Evolutionary conservation across 1,140 invertebrate species (phyloP).

Genomic region (Teleopsis dalmanni): DNA sequence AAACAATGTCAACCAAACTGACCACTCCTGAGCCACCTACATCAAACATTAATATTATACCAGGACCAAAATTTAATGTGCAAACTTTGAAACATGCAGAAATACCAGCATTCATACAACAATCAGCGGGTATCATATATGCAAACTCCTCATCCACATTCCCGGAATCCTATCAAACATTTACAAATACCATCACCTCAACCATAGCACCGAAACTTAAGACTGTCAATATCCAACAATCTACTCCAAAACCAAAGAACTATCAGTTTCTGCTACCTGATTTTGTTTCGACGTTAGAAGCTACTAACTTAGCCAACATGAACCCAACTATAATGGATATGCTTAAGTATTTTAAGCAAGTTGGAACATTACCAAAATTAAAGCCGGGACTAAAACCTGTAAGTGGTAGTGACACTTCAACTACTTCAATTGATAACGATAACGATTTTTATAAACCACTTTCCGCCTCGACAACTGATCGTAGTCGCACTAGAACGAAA

Average conservation of each 20-base stretch:
- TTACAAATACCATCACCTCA: slow-evolving; percentile 21
- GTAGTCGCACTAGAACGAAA: too few species aligned
- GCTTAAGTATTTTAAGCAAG: slow-evolving; percentile 36
- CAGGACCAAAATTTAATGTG: slow-evolving; percentile 26
- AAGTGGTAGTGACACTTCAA: background rate
- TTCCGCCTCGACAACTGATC: too few species aligned
- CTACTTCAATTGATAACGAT: background rate
- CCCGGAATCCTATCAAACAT: slow-evolving; percentile 34
- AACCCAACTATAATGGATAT: slow-evolving; percentile 32
- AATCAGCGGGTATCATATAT: slow-evolving; percentile 27
- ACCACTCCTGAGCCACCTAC: slow-evolving; percentile 13
- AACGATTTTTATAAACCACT: too few species aligned
- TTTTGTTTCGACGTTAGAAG: slow-evolving; percentile 33
- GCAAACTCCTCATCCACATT: slow-evolving; percentile 13
- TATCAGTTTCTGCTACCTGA: slow-evolving; percentile 37
- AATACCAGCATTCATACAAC: slow-evolving; percentile 19
- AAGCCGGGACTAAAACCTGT: background rate
- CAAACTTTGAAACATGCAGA: slow-evolving; percentile 15
- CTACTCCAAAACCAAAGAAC: slow-evolving; percentile 15
- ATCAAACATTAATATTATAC: slow-evolving; percentile 29
- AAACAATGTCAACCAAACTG: background rate
- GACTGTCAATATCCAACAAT: background rate
- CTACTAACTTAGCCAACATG: slow-evolving; percentile 27
- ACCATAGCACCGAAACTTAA: slow-evolving; percentile 9
- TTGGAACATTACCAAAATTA: slow-evolving; percentile 12